These are phyloP conservation scores for Chrysemys picta DNA, from an alignment of 2,113 vertebrate genomes.

Conservation along the genomic window DNA sequence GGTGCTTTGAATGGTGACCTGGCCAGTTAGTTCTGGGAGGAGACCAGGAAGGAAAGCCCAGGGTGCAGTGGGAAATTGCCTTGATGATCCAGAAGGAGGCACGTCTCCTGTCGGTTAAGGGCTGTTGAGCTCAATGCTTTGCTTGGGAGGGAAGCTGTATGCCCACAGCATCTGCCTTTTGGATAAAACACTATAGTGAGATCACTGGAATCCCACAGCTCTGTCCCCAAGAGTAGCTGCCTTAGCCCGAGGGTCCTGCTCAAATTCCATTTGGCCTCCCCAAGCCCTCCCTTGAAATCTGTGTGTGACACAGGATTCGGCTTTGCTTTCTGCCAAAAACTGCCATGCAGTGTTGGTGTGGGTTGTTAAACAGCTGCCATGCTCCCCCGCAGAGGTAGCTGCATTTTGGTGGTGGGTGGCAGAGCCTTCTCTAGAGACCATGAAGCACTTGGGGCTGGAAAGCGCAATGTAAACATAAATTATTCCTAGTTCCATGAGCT, in stretches of 20 bases:
- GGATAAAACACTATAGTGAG: no score
- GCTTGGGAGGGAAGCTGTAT: no score
- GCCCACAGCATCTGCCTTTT: no score
- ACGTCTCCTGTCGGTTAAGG: background rate
- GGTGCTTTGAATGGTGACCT: no score
- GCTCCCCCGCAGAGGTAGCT: background rate
- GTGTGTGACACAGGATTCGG: background rate
- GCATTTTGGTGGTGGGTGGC: background rate
- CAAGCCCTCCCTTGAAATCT: background rate
- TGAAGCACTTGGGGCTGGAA: background rate
- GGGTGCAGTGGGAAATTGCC: background rate
- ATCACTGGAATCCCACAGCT: no score
- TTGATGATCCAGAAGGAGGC: background rate
- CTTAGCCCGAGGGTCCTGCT: background rate
- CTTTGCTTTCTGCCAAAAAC: background rate
- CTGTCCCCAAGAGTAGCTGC: background rate
- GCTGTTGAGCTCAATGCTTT: background rate
- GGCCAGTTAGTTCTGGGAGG: background rate
- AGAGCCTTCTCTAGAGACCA: background rate
- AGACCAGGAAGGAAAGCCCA: background rate
- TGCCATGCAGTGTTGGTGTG: background rate
- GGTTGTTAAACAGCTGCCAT: background rate
- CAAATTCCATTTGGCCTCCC: background rate
- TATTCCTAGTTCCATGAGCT: background rate
- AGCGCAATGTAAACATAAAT: background rate